These are phyloP conservation scores for Spermophilus dauricus DNA, from an alignment of 2,113 vertebrate genomes.

Conservation along the genomic window DNA sequence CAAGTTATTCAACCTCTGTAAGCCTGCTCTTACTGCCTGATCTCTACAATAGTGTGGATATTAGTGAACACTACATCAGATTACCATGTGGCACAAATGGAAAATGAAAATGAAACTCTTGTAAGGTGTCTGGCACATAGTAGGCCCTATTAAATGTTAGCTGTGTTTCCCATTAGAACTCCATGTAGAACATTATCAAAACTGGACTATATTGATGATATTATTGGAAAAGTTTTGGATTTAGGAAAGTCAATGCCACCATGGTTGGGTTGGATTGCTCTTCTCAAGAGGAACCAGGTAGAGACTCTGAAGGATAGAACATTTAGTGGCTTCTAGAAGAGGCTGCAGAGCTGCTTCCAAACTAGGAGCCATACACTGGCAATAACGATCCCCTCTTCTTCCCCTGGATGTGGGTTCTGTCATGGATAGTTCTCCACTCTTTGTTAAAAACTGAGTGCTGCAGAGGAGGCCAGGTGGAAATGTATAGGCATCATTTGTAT, in stretches of 20 bases:
- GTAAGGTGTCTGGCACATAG: not conserved
- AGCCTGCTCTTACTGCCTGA: not conserved
- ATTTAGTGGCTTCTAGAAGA: not conserved
- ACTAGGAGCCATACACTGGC: not conserved
- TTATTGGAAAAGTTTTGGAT: not conserved
- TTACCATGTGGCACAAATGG: not conserved
- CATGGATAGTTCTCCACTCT: not conserved
- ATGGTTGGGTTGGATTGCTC: not conserved
- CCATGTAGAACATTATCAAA: not conserved
- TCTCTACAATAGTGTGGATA: not conserved
- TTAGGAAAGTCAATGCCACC: not conserved
- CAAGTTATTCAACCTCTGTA: not conserved
- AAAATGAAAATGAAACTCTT: constrained; percentile 32
- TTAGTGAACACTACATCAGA: not conserved
- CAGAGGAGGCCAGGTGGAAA: not conserved
- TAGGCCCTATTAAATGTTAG: not conserved
- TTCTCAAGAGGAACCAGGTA: not conserved
- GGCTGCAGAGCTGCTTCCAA: not conserved
- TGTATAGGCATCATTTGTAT: not conserved
- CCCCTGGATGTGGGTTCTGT: not conserved
- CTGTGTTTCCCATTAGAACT: not conserved
- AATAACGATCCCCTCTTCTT: not conserved
- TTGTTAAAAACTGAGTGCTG: not conserved
- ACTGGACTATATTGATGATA: not conserved
- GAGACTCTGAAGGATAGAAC: not conserved